Evolutionary conservation across 2,113 vertebrate species (phyloP).

Genomic region (Mesoclemmys tuberculata): DNA sequence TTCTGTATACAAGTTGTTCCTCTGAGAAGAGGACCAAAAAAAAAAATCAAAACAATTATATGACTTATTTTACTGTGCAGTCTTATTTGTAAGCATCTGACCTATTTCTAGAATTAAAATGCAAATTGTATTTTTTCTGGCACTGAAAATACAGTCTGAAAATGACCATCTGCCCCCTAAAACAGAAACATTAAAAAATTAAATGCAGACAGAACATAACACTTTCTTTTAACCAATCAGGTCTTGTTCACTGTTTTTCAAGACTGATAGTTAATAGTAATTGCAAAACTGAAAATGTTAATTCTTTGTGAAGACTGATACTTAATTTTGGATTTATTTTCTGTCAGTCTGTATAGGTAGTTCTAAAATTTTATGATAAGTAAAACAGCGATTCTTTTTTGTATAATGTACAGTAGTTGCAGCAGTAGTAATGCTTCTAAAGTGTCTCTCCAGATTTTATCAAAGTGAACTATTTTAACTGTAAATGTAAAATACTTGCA

Average conservation of each 20-base stretch:
- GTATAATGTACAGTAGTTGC: background rate
- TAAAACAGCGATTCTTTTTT: background rate
- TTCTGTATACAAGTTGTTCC: background rate
- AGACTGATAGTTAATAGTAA: background rate
- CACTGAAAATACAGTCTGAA: slow-evolving; percentile 11
- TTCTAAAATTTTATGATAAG: background rate
- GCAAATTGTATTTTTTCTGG: slow-evolving; percentile 1
- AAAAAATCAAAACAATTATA: background rate
- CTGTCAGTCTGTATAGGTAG: background rate
- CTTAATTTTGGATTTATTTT: background rate
- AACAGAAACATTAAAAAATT: background rate
- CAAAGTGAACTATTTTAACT: background rate
- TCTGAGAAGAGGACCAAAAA: background rate
- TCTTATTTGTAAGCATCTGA: background rate
- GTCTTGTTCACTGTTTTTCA: background rate
- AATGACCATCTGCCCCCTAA: background rate
- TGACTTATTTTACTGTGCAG: accelerated
- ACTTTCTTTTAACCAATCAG: background rate
- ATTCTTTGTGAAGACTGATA: background rate
- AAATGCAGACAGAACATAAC: background rate
- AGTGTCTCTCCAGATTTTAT: background rate
- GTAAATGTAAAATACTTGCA: background rate
- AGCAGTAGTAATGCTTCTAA: background rate
- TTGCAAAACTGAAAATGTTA: background rate
- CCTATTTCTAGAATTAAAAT: slow-evolving; percentile 16